Evolutionary conservation across 2,113 vertebrate species (phyloP), one percentile per base, ranked within the genome.

Genomic region (Sarotherodon lohbergeri): DNA sequence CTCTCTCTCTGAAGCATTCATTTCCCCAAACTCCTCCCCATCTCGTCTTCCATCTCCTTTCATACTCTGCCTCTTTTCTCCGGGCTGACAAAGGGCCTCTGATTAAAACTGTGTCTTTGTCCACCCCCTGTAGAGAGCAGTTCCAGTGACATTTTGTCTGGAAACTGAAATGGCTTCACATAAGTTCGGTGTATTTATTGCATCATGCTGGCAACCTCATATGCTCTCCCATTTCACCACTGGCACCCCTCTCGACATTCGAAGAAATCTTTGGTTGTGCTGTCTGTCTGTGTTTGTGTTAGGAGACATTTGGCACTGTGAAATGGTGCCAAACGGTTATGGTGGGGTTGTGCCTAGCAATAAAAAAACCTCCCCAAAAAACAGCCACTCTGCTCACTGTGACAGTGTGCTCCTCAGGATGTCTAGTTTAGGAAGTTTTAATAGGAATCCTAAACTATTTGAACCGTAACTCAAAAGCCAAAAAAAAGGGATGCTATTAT

Each of bases 81-180:
- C 1, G 4, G 48, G 76, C 84, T 73, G 78, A 94, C 91, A 92
- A 95, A 93, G 59, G 86, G 71, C 78, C 50, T 46, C 83, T 88
- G 91, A 93, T 95, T 92, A 91, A 94, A 94, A 91, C 71, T 17
- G 29, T 12, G 32, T 22, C 84, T 85, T 66, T 71, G 79, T 92
- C 89, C 87, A 84, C 90, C 90, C 90, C 91, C 92, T 90, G 86
- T 19, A 17, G 80, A 12, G 88, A 90, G 29, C 83, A 82, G 73
- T 71, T 89, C 66, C 52, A 27, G 56, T 50, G 14, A 83, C 82
- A 87, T 88, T 90, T 81, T 86, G 27, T n/a, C 50, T 34, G 41
- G 12, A 34, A 88, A 19, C 87, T 91, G 84, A 90, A 87, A 93
- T 43, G 52, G 63, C 48, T 90, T 81, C 66, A 80, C 63, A 32